Evolutionary conservation across 2,113 vertebrate genomes (phyloP).

Genomic region (Eretmochelys imbricata): DNA sequence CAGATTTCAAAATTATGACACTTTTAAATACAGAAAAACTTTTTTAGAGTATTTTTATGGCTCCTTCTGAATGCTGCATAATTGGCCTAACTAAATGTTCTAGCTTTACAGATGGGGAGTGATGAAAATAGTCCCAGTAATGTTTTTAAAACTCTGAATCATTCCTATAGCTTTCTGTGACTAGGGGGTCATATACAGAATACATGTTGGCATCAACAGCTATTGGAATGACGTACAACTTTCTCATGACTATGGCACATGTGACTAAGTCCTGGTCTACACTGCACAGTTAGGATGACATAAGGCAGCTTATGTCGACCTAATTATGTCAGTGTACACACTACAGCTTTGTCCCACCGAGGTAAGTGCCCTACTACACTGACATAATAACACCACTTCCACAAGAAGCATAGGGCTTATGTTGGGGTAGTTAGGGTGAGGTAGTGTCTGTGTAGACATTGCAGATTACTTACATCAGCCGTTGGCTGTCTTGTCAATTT

Average conservation of each 20-base stretch:
- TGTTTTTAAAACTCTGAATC: neutral
- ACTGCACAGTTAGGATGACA: too few species aligned
- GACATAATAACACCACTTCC: too few species aligned
- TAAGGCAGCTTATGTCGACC: too few species aligned
- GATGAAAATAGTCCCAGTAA: neutral
- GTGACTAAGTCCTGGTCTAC: neutral
- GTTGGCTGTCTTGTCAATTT: too few species aligned
- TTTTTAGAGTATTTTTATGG: neutral
- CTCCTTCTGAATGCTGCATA: neutral
- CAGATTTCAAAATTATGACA: neutral
- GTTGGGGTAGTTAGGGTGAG: too few species aligned
- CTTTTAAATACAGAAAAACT: neutral
- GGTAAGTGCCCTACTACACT: too few species aligned
- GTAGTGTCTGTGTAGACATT: too few species aligned
- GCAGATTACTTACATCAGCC: too few species aligned
- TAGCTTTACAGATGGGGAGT: neutral
- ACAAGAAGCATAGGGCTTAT: too few species aligned
- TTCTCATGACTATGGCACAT: neutral
- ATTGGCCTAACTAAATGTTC: neutral
- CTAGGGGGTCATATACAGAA: neutral
- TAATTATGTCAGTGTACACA: too few species aligned
- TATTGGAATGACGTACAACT: neutral
- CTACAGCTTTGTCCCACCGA: too few species aligned
- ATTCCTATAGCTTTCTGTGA: neutral
- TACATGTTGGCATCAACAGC: neutral